Conservation (phyloP, 2,113 vertebrate genomes). For the Peromyscus polionotus region DNA sequence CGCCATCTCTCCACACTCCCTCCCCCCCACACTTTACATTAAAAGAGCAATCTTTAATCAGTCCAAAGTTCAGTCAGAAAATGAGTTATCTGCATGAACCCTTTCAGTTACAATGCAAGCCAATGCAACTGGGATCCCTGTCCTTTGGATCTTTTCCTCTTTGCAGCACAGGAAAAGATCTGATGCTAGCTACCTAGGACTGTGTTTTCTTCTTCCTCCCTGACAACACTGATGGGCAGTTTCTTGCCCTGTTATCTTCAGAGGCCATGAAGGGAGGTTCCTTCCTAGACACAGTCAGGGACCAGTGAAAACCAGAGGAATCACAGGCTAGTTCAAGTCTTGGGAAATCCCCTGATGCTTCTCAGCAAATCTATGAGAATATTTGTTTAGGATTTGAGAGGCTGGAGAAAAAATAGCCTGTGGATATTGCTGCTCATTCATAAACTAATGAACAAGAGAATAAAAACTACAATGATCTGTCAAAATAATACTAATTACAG, state of each 20-base stretch:
- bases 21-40: background rate
- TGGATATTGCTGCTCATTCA: conserved; percentile 46
- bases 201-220: background rate
- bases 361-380: background rate
- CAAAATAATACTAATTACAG: conserved; percentile 67
- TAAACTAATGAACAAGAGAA: conserved; percentile 66
- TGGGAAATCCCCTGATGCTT: background rate
- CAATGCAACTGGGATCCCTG: background rate
- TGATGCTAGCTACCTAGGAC: background rate
- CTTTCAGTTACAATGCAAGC: background rate
- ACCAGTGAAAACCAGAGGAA: background rate
- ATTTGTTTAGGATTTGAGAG: background rate
- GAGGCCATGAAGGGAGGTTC: background rate
- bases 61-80: background rate
- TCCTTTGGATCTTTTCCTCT: background rate
- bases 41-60: background rate
- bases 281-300: background rate
- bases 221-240: background rate
- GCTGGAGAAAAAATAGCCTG: background rate
- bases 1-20: too few species aligned
- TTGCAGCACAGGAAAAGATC: background rate
- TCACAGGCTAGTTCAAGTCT: background rate
- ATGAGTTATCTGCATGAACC: background rate
- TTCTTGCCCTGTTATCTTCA: background rate
- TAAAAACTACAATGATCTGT: conserved; percentile 69